Base-by-base conservation (phyloP, 2,113 vertebrate species). In the Megaceryle torquata region DNA sequence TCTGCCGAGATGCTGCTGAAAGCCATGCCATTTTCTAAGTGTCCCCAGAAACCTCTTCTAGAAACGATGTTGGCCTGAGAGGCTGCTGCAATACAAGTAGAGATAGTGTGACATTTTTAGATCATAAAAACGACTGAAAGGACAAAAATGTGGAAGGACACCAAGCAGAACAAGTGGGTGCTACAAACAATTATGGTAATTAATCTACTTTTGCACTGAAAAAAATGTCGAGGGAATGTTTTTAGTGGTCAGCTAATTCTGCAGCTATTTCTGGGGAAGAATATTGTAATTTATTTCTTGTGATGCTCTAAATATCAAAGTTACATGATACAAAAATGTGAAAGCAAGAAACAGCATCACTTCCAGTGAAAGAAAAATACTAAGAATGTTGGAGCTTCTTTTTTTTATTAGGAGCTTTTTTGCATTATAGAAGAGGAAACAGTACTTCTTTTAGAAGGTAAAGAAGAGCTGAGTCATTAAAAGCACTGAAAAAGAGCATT, bases 21-120 rank as follows among this genome's bases (percentile, higher is more conserved):
- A 43, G 25, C 24, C 16, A 22, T 5, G 6, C 6, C 14, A 1
- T 3, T 31, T 43, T 20, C 4, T 12, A 6, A 41, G 22, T 3
- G 35, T 20, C 8, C 43, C 21, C 26, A 2, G 2, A 16, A 5
- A 21, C 9, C 11, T 4, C 13, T 11, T 24, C 22, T 22, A 28
- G 51, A 46, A 35, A 15, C 6, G 37, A 7, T 13, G 19, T 9
- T 10, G 26, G 77, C 68, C 69, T 33, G 53, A 14, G 69, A 20
- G 22, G 4, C 54, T 25, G 71, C 33, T 28, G 43, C 74, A 1
- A 1, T 10, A 2, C 15, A 12, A 35, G 10, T 35, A 4, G 4
- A 21, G 29, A 2, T 22, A 25, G 28, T 13, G 20, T 20, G 56
- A 8, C 15, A 0, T 33, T 33, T 68, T 60, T 25, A 29, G 46